A percentile compares a stretch with the other conserved stretches of the same genome.
Conservation (phyloP, 2,888 invertebrate genomes). For the Cosmorhoe ocellata region DNA sequence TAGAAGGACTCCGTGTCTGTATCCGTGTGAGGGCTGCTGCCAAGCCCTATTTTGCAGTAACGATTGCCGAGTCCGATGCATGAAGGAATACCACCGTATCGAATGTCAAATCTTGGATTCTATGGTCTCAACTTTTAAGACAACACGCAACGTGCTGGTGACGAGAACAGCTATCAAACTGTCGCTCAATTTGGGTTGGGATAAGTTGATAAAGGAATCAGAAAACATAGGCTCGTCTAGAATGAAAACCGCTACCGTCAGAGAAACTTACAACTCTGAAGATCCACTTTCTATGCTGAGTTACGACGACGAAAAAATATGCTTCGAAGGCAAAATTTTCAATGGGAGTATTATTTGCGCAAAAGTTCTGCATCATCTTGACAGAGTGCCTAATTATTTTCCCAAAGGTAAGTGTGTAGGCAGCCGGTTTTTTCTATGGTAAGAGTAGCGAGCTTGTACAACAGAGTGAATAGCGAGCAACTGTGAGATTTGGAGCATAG, state of each 20-base stretch:
- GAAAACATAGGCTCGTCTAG: slow-evolving; percentile 11
- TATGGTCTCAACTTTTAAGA: not conserved
- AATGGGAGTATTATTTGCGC: slow-evolving; percentile 15
- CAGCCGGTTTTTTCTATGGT: too few species aligned
- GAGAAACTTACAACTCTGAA: slow-evolving; percentile 8
- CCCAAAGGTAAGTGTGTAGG: slow-evolving; percentile 16
- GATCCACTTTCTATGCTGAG: slow-evolving; percentile 17
- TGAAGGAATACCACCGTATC: slow-evolving; percentile 19
- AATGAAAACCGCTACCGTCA: slow-evolving; percentile 6
- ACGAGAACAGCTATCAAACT: slow-evolving; percentile 20
- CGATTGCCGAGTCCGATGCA: slow-evolving; percentile 8
- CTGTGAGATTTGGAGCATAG: too few species aligned
- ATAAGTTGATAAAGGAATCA: slow-evolving; percentile 14
- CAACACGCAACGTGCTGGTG: not conserved
- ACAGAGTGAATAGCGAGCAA: too few species aligned
- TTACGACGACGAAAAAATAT: slow-evolving; percentile 6
- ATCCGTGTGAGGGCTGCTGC: slow-evolving; percentile 12
- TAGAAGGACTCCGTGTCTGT: slow-evolving; percentile 1
- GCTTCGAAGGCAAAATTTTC: slow-evolving; percentile 7
- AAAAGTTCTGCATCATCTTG: not conserved
- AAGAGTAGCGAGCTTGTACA: too few species aligned
- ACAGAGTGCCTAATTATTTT: slow-evolving; percentile 11
- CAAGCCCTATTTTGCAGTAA: slow-evolving; percentile 16
- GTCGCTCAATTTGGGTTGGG: slow-evolving; percentile 22
- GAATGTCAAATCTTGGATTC: slow-evolving; percentile 18